Percentiles rank a stretch among this genome's conserved stretches.
Evolutionary conservation across 2,888 invertebrate genomes (phyloP).

Genomic region (Nowickia ferox): DNA sequence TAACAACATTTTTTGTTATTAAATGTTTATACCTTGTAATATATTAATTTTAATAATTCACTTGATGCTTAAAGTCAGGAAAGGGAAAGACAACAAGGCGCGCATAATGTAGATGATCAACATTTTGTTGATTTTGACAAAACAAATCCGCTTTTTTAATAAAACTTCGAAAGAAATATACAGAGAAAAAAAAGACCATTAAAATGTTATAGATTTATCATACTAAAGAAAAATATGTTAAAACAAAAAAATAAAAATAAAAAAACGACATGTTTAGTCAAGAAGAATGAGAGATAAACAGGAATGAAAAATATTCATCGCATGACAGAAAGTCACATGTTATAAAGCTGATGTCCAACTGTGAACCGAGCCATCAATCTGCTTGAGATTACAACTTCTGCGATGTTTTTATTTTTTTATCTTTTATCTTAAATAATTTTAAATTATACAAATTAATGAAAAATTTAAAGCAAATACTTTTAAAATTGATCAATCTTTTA

Average conservation of each 20-base stretch:
- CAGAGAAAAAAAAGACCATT: constrained; percentile 31
- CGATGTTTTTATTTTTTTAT: constrained; percentile 34
- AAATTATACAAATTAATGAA: constrained; percentile 4
- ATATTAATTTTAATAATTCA: constrained; percentile 66
- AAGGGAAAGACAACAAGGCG: constrained; percentile 31
- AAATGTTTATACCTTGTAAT: constrained; percentile 57
- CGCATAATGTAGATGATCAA: constrained; percentile 50
- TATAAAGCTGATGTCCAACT: constrained; percentile 69
- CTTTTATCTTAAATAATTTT: constrained; percentile 31
- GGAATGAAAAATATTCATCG: constrained; percentile 61
- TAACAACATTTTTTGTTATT: neutral
- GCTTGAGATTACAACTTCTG: constrained; percentile 70
- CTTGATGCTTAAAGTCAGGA: constrained; percentile 44
- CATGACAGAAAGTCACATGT: constrained; percentile 67
- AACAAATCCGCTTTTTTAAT: constrained; percentile 67
- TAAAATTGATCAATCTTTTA: constrained; percentile 31
- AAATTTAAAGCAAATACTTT: constrained; percentile 25
- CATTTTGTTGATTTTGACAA: constrained; percentile 64
- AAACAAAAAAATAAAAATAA: constrained; percentile 27
- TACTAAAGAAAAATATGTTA: constrained; percentile 8
- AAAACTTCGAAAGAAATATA: constrained; percentile 37
- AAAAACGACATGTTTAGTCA: constrained; percentile 57
- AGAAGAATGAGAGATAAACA: constrained; percentile 46
- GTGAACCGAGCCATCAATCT: constrained; percentile 68
- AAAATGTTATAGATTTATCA: constrained; percentile 71